These are phyloP conservation scores for Lycaena phlaeas DNA, from an alignment of 2,888 invertebrate species.

Conservation along the genomic window DNA sequence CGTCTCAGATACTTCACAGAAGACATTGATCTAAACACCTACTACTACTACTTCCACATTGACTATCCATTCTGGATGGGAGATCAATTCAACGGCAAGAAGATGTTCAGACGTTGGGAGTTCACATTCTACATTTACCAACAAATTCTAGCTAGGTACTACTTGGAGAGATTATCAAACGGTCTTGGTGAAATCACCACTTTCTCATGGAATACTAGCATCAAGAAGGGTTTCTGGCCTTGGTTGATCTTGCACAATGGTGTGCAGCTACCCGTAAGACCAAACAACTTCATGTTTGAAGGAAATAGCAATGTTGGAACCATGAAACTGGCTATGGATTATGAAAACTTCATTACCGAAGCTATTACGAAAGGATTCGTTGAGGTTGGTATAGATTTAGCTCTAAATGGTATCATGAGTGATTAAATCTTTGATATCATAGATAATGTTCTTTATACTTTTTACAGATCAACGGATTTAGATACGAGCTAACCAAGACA, in stretches of 20 bases:
- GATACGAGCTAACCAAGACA: conserved; percentile 44
- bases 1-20: conserved; percentile 77
- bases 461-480: conserved; percentile 47
- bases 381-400: conserved; percentile 34
- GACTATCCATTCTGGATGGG: conserved; percentile 78
- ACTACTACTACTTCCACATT: conserved; percentile 75
- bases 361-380: conserved; percentile 71
- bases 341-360: conserved; percentile 71
- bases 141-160: conserved; percentile 76
- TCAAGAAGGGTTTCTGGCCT: conserved; percentile 71
- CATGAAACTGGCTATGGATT: conserved; percentile 45
- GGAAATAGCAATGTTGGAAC: conserved; percentile 39
- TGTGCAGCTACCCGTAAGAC: conserved; percentile 64
- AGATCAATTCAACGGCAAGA: conserved; percentile 46
- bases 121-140: conserved; percentile 75
- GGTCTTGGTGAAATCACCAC: conserved; percentile 54
- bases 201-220: conserved; percentile 55
- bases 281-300: conserved; percentile 49
- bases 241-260: conserved; percentile 70
- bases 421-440: too few relatives aligned
- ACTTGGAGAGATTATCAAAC: conserved; percentile 67
- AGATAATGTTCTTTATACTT: not conserved
- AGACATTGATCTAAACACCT: conserved; percentile 76
- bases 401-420: not conserved
- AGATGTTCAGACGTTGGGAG: conserved; percentile 59